Conservation (phyloP, 2,888 invertebrate species). For the Cistogaster globosa region DNA sequence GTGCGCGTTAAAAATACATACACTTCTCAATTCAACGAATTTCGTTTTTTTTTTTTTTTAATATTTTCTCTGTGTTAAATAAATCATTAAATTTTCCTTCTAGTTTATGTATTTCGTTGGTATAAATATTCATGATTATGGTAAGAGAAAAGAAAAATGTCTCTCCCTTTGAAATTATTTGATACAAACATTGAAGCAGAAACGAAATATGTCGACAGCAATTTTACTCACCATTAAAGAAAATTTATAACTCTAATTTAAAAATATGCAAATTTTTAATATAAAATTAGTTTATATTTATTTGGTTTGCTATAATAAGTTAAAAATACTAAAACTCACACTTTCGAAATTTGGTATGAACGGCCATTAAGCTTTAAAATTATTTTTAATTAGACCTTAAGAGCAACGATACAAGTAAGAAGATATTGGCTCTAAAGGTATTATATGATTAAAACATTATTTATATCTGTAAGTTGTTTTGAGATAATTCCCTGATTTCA, state of each 20-base stretch:
- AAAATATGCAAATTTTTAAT: neutral
- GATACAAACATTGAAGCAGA: slow-evolving; percentile 13
- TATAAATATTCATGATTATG: slow-evolving; percentile 3
- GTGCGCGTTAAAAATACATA: slow-evolving; percentile 14
- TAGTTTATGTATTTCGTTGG: neutral
- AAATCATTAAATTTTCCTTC: slow-evolving; percentile 24
- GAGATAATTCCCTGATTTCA: too few relatives aligned
- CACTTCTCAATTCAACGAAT: neutral
- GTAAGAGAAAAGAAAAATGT: neutral
- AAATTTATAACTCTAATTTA: slow-evolving; percentile 62
- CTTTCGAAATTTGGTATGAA: too few relatives aligned
- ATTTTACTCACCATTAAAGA: slow-evolving; percentile 56
- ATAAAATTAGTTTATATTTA: neutral
- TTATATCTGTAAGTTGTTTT: too few relatives aligned
- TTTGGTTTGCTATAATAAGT: neutral
- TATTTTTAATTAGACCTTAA: too few relatives aligned
- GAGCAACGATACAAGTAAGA: too few relatives aligned
- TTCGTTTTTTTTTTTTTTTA: neutral
- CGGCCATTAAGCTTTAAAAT: too few relatives aligned
- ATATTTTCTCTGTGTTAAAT: neutral
- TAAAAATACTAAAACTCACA: too few relatives aligned
- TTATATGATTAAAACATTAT: too few relatives aligned
- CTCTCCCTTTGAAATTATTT: neutral
- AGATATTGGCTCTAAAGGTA: too few relatives aligned
- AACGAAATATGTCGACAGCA: slow-evolving; percentile 34